Conservation (phyloP, 2,113 vertebrate species). For the Oplegnathus fasciatus region DNA sequence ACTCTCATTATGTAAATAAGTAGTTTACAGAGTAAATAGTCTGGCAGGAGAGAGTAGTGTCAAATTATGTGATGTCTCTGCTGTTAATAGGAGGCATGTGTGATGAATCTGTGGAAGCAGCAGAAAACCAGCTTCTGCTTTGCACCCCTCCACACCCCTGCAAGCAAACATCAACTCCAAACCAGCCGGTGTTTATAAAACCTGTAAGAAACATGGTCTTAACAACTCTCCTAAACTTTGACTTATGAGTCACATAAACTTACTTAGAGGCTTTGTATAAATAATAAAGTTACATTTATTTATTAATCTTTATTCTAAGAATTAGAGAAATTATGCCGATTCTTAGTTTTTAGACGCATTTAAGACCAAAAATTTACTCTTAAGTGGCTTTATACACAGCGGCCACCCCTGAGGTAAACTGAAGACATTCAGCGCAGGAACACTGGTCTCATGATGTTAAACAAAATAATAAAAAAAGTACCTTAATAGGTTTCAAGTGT, state of each 20-base stretch:
- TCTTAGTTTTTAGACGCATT: background rate
- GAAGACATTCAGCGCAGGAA: background rate
- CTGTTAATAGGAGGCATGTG: too few species aligned
- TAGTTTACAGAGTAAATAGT: slow-evolving; percentile 12
- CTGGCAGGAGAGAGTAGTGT: too few species aligned
- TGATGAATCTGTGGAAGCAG: slow-evolving; percentile 19
- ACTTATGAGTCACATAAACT: too few species aligned
- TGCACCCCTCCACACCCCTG: too few species aligned
- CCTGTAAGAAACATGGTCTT: background rate
- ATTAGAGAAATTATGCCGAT: background rate
- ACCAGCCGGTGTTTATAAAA: too few species aligned
- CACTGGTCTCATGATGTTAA: background rate
- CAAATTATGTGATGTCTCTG: slow-evolving; percentile 13
- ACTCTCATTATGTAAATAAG: slow-evolving; percentile 19
- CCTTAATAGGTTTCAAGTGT: background rate
- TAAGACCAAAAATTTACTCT: background rate
- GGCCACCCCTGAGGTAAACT: background rate
- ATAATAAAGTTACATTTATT: too few species aligned
- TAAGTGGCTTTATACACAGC: background rate
- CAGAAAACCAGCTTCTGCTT: too few species aligned
- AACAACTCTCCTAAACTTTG: background rate
- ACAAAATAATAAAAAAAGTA: background rate
- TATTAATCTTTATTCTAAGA: background rate
- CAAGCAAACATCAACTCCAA: too few species aligned
- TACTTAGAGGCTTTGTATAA: too few species aligned